Base-by-base conservation (phyloP, 2,113 vertebrate genomes). In the Parus major region DNA sequence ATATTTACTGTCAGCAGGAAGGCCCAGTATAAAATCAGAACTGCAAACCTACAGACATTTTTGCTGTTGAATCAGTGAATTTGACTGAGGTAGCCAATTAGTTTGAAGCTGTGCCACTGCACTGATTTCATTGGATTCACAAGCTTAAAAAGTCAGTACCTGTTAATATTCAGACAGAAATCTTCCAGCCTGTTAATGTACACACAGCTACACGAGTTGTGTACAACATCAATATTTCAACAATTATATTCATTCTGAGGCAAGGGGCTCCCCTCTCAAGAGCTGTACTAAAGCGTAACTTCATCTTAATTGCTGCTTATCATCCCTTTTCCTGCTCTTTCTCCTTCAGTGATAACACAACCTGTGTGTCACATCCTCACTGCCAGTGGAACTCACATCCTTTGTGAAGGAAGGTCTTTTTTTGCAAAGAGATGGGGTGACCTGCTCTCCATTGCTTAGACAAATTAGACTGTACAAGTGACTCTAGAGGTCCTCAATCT, bases 141-240 rank as follows among this genome's bases (percentile, higher is more conserved):
- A 39, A 52, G 9, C 9, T n/a, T 31, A 91, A 78, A 31, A 52
- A 33, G 23, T 28, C 59, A 87, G 10, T 20, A 25, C 5, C 22
- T 52, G 3, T 29, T 61, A 52, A 33, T 39, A 79, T 27, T 36
- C 42, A 61, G 57, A 15, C 4, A 78, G 25, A 73, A 75, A n/a
- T 23, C 17, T 82, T 50, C 9, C 42, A 53, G 11, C 5, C 27
- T 36, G 18, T 52, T 88, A 72, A 36, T 8, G 41, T 3, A 29
- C 4, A 53, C 15, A 46, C 7, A 55, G 36, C 57, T 44, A 59
- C 36, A 65, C 0, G 0, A 57, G 8, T 21, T 69, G 25, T 24
- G 19, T 31, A 7, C 15, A 29, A 44, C 0, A 0, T 8, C 57
- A 20, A 8, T 15, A 5, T 72, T 75, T 15, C 36, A 69, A 66